Evolutionary conservation across 2,888 invertebrate genomes (phyloP), one percentile per base, ranked within the genome.

Genomic region (Agrotis clavis): DNA sequence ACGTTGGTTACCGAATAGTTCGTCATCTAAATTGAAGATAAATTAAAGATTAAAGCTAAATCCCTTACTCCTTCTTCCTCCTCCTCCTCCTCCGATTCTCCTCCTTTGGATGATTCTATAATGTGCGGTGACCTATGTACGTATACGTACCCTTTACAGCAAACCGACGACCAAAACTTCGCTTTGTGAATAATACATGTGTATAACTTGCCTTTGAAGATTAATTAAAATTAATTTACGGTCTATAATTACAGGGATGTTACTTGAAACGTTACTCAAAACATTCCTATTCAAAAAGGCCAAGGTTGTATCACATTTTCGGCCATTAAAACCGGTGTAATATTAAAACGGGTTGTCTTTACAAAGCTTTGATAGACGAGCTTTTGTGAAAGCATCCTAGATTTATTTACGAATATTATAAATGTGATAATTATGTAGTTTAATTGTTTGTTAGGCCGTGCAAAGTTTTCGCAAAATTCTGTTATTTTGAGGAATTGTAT

Each of bases 111-210:
- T 80, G 65, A 77, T 86, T 85, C 79, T 81, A 79, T 81, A 86
- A 89, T 69, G 71, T 71, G 74, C 76, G 70, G 71, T 77, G 88
- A 78, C 85, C 86, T 77, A 81, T 68, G 82, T 83, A 65, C 48
- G 64, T 68, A 61, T 79, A 77, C 69, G 62, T 81, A 48, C 81
- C 54, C 60, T 69, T 84, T 82, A 67, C 59, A 30, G 57, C 25
- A 61, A 81, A 66, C 75, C 50, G 51, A 30, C 25, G 25, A 30
- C 47, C 71, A 67, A 41, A 79, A 82, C 86, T 80, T 73, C 65
- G 61, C 77, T 69, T 47, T 65, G 63, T 57, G 70, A 69, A 65
- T 81, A 51, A 81, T 65, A 78, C 54, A 62, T 56, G 19, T 56
- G 19, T 71, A 50, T 30, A 72, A 71, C 21, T 73, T 78, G 54